Evolutionary conservation across 2,888 invertebrate species (phyloP).

Genomic region (Lordiphosa andalusiaca): DNA sequence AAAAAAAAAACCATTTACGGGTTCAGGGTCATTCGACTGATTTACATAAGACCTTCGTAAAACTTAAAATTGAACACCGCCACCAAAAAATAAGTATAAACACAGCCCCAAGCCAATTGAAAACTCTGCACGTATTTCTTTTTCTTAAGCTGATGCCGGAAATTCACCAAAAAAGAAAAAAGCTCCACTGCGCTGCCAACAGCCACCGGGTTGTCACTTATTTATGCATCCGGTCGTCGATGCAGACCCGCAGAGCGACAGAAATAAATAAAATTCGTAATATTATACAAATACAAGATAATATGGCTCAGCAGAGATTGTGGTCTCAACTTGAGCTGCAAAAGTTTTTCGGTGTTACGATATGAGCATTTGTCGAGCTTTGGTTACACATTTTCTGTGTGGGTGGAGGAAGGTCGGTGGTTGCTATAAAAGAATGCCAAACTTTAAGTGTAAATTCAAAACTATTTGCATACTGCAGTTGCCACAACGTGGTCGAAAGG

Average conservation of each 20-base stretch:
- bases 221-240: slow-evolving; percentile 67
- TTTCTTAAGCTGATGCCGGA: slow-evolving; percentile 49
- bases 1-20: too few relatives aligned
- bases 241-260: slow-evolving; percentile 1
- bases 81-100: too few relatives aligned
- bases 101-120: too few relatives aligned
- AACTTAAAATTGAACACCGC: too few relatives aligned
- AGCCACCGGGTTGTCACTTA: slow-evolving; percentile 58
- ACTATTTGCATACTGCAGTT: too few relatives aligned
- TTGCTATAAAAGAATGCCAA: too few relatives aligned
- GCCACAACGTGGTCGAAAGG: too few relatives aligned
- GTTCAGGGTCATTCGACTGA: too few relatives aligned
- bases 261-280: slow-evolving; percentile 25
- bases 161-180: slow-evolving; percentile 40
- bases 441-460: too few relatives aligned
- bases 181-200: slow-evolving; percentile 33
- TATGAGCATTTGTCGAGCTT: not conserved
- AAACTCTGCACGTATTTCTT: slow-evolving; percentile 21
- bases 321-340: slow-evolving; percentile 1
- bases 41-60: too few relatives aligned
- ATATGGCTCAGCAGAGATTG: slow-evolving; percentile 31
- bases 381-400: too few relatives aligned
- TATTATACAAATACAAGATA: slow-evolving; percentile 37
- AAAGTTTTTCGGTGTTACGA: not conserved
- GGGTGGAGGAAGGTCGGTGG: too few relatives aligned